Base-by-base conservation (phyloP, 2,888 invertebrate genomes). In the Malthinus flaveolus region DNA sequence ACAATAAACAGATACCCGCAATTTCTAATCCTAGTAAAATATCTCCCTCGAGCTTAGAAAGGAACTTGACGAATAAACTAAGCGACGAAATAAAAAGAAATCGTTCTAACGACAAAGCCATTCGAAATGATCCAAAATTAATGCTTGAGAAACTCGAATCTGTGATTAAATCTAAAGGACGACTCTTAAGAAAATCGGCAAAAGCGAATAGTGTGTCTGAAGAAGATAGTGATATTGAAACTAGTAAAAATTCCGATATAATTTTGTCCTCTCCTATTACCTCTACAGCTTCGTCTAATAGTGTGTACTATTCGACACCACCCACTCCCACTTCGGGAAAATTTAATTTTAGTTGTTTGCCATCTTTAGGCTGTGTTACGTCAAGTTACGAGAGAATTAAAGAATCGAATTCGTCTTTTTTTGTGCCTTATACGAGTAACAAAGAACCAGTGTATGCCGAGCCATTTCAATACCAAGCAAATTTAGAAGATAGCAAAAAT, bases 131-230 rank as follows among this genome's bases (percentile, higher is more conserved):
- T 66, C 81, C 87, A 0, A 84, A 85, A 72, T 82, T 86, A 61
- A 88, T 87, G 85, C 73, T 88, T 0, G 83, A 84, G 65, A 87
- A 87, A 67, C 73, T 87, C 0, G 87, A 87, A 72, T 81, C 81
- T 59, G 85, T 84, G 0, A 71, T 87, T 52, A 78, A 82, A 49
- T 84, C 83, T 5, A 81, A 83, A 59, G 78, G 77, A 65, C 65
- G 77, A 7, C 68, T 68, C 55, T 54, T 67, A 37, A 66, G 69
- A 56, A 70, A 68, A 53, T 66, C 67, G 46, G 56, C 56, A 8
- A 72, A 69, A 67, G 62, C 69, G 7, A 69, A 69, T 3, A 71
- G 71, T 8, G 72, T 70, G 4, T 76, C 76, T 3, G 75, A 76
- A 5, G 76, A 76, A 56, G 77, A 78, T 54, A 74, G 74, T 57